phyloP scores from a whole-genome alignment of 1,140 invertebrate genomes.

The Hermetia illucens region DNA sequence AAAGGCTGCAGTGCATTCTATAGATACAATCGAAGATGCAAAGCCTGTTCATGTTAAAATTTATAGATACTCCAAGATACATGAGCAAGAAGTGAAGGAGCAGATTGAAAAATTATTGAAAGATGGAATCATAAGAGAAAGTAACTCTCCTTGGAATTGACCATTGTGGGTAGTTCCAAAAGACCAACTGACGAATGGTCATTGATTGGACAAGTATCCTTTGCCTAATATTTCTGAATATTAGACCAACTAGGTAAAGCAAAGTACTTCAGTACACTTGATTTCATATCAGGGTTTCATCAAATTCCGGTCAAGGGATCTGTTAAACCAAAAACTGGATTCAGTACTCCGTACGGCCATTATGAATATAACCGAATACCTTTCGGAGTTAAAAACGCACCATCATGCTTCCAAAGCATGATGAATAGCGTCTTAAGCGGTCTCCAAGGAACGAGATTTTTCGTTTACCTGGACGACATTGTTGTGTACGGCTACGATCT shows the following conservation, averaged over 20 bases:
- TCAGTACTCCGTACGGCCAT: constrained; percentile 19
- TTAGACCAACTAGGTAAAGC: constrained; percentile 29
- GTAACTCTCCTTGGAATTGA: too few species aligned
- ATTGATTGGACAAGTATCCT: constrained; percentile 30
- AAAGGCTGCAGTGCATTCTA: too few species aligned
- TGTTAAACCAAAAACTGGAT: constrained; percentile 32
- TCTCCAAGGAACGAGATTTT: constrained; percentile 16
- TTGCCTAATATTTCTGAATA: constrained; percentile 34
- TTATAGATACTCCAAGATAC: too few species aligned
- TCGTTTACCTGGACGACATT: constrained; percentile 30
- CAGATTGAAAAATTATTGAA: too few species aligned
- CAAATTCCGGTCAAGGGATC: constrained; percentile 29
- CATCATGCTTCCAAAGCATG: constrained; percentile 19
- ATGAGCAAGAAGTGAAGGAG: too few species aligned
- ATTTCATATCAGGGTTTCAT: constrained; percentile 34
- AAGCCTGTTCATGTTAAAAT: too few species aligned
- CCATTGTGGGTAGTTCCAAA: too few species aligned
- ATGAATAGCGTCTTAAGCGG: constrained; percentile 19
- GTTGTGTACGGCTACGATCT: too few species aligned
- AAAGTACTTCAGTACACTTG: constrained; percentile 33
- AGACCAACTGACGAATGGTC: too few species aligned
- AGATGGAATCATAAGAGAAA: too few species aligned
- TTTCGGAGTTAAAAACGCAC: constrained; percentile 25
- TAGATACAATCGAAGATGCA: too few species aligned
- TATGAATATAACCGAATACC: constrained; percentile 24